Conservation (phyloP, 1,140 invertebrate species). For the Drosophila rhopaloa region DNA sequence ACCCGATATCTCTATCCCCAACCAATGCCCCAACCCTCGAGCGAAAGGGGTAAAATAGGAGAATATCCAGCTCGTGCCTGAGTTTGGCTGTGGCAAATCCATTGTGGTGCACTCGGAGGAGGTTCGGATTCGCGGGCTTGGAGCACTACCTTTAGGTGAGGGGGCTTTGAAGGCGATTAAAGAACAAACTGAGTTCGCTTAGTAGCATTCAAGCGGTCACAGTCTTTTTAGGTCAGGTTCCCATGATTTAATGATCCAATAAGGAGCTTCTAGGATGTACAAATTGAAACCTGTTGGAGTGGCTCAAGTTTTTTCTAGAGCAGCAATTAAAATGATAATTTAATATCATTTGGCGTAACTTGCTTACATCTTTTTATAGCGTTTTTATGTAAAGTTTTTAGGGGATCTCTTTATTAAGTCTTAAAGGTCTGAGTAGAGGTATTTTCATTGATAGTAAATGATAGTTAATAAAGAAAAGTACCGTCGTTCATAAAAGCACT, state of each 20-base stretch:
- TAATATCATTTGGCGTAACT: neutral
- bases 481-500: too few relatives aligned
- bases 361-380: too few relatives aligned
- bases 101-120: constrained; percentile 40
- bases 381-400: too few relatives aligned
- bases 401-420: too few relatives aligned
- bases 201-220: constrained; percentile 15
- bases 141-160: neutral
- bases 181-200: constrained; percentile 22
- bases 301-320: neutral
- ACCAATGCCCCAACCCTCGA: neutral
- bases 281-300: constrained; percentile 34
- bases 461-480: too few relatives aligned
- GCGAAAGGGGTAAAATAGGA: constrained; percentile 35
- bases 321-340: neutral
- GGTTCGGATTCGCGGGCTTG: constrained; percentile 16
- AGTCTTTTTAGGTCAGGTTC: constrained; percentile 26
- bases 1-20: constrained; percentile 34
- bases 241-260: constrained; percentile 27
- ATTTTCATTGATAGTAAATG: too few relatives aligned
- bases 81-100: constrained; percentile 35
- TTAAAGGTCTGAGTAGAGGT: too few relatives aligned
- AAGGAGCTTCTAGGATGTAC: constrained; percentile 13
- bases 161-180: constrained; percentile 19
- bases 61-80: constrained; percentile 41